Evolutionary conservation across 2,888 invertebrate species (phyloP).

Genomic region (Parnassius smintheus): DNA sequence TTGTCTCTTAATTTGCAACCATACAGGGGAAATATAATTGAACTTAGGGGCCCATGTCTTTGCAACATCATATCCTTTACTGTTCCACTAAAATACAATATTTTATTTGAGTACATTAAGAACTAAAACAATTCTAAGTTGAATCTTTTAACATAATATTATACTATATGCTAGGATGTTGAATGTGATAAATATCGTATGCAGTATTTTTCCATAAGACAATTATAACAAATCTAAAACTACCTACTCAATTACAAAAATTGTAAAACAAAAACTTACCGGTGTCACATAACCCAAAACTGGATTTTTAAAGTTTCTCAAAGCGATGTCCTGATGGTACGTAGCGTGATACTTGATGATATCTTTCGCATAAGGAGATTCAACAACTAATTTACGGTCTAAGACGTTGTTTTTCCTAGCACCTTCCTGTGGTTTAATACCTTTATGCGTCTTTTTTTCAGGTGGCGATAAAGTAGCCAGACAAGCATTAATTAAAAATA

Average conservation of each 20-base stretch:
- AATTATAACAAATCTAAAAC: too few relatives aligned
- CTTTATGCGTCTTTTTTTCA: slow-evolving; percentile 70
- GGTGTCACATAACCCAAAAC: slow-evolving; percentile 96
- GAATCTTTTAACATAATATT: too few relatives aligned
- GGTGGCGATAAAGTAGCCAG: slow-evolving; percentile 73
- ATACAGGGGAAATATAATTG: slow-evolving; percentile 95
- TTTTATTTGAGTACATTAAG: not conserved
- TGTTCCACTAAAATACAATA: slow-evolving; percentile 91
- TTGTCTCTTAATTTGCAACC: slow-evolving; percentile 91
- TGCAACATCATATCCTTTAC: slow-evolving; percentile 95
- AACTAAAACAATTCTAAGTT: too few relatives aligned
- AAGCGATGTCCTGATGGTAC: slow-evolving; percentile 86
- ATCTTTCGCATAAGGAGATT: slow-evolving; percentile 85
- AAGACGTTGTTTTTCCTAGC: slow-evolving; percentile 84
- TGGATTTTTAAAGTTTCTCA: slow-evolving; percentile 85
- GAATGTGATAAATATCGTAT: too few relatives aligned
- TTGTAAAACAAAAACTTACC: slow-evolving; percentile 56
- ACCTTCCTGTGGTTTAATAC: slow-evolving; percentile 77
- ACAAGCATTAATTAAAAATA: slow-evolving; percentile 61
- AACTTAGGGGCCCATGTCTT: slow-evolving; percentile 95
- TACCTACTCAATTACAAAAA: too few relatives aligned
- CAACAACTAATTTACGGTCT: slow-evolving; percentile 85
- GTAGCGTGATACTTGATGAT: slow-evolving; percentile 88
- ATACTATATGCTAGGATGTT: too few relatives aligned
- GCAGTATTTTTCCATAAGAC: slow-evolving; percentile 1